Conservation (phyloP, 2,113 vertebrate genomes). For the Callipepla californica region DNA sequence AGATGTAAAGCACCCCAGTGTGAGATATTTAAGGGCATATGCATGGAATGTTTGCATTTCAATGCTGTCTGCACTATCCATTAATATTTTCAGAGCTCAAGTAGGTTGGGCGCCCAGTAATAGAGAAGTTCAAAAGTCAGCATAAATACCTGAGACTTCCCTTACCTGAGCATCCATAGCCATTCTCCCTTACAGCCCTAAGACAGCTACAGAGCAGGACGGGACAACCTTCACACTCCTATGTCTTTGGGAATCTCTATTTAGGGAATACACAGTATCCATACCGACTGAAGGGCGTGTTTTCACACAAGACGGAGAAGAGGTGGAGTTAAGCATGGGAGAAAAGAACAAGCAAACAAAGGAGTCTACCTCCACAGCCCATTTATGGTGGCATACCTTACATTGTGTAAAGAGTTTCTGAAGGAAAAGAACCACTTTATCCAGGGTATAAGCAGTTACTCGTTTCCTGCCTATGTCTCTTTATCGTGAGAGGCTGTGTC, state of each 20-base stretch:
- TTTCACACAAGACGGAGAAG: neutral
- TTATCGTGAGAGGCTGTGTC: neutral
- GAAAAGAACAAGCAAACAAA: neutral
- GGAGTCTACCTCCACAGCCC: neutral
- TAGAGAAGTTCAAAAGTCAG: neutral
- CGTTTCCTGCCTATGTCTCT: neutral
- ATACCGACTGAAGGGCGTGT: neutral
- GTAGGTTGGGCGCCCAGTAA: neutral
- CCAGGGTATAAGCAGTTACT: neutral
- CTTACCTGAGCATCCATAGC: neutral
- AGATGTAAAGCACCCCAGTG: neutral
- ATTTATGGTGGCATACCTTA: neutral
- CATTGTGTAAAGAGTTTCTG: neutral
- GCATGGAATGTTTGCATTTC: neutral
- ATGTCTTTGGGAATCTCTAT: neutral
- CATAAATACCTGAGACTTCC: neutral
- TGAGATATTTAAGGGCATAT: neutral
- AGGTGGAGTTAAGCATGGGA: neutral
- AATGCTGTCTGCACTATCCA: neutral
- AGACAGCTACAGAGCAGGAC: fast-evolving
- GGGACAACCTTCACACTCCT: neutral
- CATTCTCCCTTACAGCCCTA: neutral
- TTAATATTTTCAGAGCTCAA: neutral
- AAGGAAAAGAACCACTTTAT: neutral
- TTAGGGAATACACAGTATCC: neutral